Percentiles rank a stretch among this genome's conserved stretches.
Evolutionary conservation across 2,888 invertebrate species (phyloP).

Genomic region (Taphrorychus bicolor): DNA sequence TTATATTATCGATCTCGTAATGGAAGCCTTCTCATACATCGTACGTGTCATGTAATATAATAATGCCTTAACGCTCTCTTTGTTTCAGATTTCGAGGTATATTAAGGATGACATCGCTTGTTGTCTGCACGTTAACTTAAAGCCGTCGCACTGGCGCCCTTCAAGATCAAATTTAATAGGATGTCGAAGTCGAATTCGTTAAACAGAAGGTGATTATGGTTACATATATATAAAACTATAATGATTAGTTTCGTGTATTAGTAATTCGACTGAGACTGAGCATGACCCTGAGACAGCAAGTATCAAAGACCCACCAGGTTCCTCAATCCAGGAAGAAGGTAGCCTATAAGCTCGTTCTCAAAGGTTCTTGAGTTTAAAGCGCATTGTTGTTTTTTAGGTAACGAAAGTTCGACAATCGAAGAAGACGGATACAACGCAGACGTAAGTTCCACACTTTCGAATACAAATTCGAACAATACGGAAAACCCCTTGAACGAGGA

Average conservation of each 20-base stretch:
- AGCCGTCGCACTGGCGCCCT: constrained; percentile 55
- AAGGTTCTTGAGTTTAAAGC: too few species aligned
- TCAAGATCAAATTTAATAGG: constrained; percentile 59
- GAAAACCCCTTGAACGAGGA: background rate
- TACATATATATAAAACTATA: too few species aligned
- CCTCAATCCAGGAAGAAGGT: constrained; percentile 41
- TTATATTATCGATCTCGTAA: background rate
- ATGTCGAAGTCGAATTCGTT: constrained; percentile 59
- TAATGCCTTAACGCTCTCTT: background rate
- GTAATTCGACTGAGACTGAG: constrained; percentile 55
- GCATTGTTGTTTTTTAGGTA: too few species aligned
- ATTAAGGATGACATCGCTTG: background rate
- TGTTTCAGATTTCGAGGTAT: constrained; percentile 6
- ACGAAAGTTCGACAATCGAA: constrained; percentile 16
- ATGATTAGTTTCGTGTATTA: constrained; percentile 9
- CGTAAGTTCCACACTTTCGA: constrained; percentile 6
- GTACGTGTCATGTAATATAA: background rate
- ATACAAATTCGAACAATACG: constrained; percentile 9
- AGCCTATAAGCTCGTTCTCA: too few species aligned
- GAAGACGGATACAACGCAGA: constrained; percentile 13
- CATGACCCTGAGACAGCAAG: constrained; percentile 51
- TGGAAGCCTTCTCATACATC: background rate
- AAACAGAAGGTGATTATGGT: constrained; percentile 27
- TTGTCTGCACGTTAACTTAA: constrained; percentile 4
- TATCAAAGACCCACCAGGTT: constrained; percentile 48